Evolutionary conservation across 2,888 invertebrate genomes (phyloP).

Genomic region (Cryptocephalus moraei): DNA sequence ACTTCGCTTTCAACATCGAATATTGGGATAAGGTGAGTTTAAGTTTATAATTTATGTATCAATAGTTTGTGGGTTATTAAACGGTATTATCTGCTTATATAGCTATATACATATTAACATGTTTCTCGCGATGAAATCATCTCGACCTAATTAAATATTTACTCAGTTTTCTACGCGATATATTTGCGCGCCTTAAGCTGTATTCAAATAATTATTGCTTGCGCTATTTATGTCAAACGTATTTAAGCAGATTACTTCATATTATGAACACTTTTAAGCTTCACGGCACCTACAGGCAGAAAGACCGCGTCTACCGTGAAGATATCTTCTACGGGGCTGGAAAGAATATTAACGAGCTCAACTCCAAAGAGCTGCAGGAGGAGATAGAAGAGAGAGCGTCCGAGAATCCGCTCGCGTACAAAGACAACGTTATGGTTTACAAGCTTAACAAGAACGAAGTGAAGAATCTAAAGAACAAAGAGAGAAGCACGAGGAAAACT

Average conservation of each 20-base stretch:
- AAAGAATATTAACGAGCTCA: slow-evolving; percentile 41
- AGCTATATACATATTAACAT: too few species aligned
- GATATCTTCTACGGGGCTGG: slow-evolving; percentile 53
- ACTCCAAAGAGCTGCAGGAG: slow-evolving; percentile 41
- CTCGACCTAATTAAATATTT: too few species aligned
- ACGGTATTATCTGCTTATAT: too few species aligned
- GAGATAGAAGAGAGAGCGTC: slow-evolving; percentile 38
- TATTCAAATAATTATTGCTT: too few species aligned
- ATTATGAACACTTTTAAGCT: slow-evolving; percentile 42
- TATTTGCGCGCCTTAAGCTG: too few species aligned
- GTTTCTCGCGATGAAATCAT: too few species aligned
- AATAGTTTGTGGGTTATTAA: too few species aligned
- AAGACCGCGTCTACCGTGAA: slow-evolving; percentile 55
- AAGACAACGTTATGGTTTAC: slow-evolving; percentile 31
- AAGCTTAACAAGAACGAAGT: slow-evolving; percentile 9
- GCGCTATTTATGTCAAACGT: too few species aligned
- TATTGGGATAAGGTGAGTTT: slow-evolving; percentile 55
- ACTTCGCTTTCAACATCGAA: slow-evolving; percentile 62
- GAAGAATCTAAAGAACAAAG: not conserved
- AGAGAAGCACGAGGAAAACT: too few species aligned
- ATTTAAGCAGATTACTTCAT: too few species aligned
- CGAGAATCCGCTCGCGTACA: slow-evolving; percentile 42
- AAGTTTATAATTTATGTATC: not conserved
- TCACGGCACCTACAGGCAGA: slow-evolving; percentile 56
- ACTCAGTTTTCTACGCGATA: too few species aligned